Base-by-base conservation (phyloP, 1,140 invertebrate genomes). In the Procambarus clarkii region DNA sequence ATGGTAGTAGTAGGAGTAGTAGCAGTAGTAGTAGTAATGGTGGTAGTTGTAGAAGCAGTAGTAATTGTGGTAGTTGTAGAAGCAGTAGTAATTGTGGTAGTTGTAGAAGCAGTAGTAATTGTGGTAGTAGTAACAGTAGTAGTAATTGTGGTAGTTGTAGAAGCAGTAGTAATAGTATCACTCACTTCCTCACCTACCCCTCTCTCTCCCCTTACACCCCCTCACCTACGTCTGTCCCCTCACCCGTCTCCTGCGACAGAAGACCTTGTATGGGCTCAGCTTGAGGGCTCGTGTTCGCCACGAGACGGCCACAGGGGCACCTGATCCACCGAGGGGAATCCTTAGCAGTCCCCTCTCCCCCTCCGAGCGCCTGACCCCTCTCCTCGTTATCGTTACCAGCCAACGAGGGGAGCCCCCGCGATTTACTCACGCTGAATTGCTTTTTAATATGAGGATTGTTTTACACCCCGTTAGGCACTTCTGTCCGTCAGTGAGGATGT, bases 391-490 rank as follows among this genome's bases (percentile, higher is more conserved):
- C 69, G 60, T 86, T 86, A 74, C 69, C 50, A 54, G 50, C 50
- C 50, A 64, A n/a, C 24, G 83, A 77, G 71, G 83, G 83, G 83
- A 46, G 24, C 45, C 60, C 76, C 60, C 48, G n/a, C n/a, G 50
- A 78, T 45, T 77, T 77, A 45, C 54, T 79, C 85, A 87, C 85
- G 85, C 11, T 8, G 74, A 87, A 87, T 58, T 78, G 71, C 48
- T 34, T 79, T 18, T 60, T 78, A 87, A 87, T 87, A 79, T n/a
- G 8, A 9, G 15, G 46, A 87, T 78, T 78, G 50, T 50, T 60
- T 87, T 78, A 87, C 85, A 79, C 54, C 34, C 11, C 48, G 71
- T 60, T 78, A 60, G 85, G 48, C 74, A 48, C 48, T 44, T 50
- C 71, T 50, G 77, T 13, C 45, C 3, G 48, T 48, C 3, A 45